Base-by-base conservation (phyloP, 2,113 vertebrate genomes). In the Centrocercus urophasianus region DNA sequence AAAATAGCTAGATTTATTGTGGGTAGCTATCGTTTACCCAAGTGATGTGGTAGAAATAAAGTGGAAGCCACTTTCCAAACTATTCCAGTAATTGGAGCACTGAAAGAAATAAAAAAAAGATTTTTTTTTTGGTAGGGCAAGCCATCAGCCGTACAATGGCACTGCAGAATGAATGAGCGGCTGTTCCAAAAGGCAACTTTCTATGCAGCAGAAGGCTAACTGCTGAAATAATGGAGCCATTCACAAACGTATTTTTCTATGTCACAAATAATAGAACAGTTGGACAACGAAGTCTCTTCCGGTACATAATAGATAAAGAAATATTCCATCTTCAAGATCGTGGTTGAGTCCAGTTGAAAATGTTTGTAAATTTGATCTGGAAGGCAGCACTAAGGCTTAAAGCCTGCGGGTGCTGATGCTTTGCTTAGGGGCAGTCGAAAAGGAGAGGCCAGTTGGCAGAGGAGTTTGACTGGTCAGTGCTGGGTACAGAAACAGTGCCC, bases 131-230 rank as follows among this genome's bases (percentile, higher is more conserved):
- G 13, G 47, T 92, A 88, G 89, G 70, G 72, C 88, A 86, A 95
- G 82, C 77, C 80, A 88, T 96, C 96, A 95, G 91, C 74, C 67
- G 74, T 94, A 96, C 96, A 96, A 95, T 96, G 86, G 93, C 78
- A 69, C 52, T 89, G 83, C 91, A 91, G 89, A 95, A 92, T 96
- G 92, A 93, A 95, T 96, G 91, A 95, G 77, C 69, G 94, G 83
- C 93, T 96, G 95, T 96, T 97, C 90, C 92, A 83, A 95, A 84
- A 86, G 83, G 96, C 95, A 96, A 96, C 83, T 96, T 97, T 96
- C 95, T 93, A 92, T 95, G 93, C 86, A 92, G 81, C 93, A 97
- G 93, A 96, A 96, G 89, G 81, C 93, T 69, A 88, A 96, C 93
- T 95, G 83, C 85, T 2, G 67, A 94, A 91, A 97, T 96, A 97